A percentile compares a stretch with the other conserved stretches of the same genome.
These are phyloP conservation scores for Acanthacorydalis orientalis DNA, from an alignment of 2,888 invertebrate genomes.

Conservation along the genomic window DNA sequence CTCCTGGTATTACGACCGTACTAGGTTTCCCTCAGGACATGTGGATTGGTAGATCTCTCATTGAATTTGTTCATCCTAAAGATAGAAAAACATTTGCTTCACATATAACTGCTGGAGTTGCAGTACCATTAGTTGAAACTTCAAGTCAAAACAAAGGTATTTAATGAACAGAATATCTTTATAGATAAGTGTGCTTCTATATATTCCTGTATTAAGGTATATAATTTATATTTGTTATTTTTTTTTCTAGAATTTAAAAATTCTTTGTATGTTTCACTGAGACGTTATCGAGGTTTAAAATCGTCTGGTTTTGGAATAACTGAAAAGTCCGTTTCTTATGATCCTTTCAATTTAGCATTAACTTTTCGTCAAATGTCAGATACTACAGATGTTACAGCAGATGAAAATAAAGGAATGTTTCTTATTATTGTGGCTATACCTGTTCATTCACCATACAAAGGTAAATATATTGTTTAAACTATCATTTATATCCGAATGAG, in stretches of 20 bases:
- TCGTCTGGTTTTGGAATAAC: conserved; percentile 42
- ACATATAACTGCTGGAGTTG: conserved; percentile 51
- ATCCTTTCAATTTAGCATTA: conserved; percentile 56
- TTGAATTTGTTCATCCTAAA: conserved; percentile 72
- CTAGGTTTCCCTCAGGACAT: conserved; percentile 68
- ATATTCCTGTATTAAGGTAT: too few species aligned
- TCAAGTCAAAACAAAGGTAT: conserved; percentile 20
- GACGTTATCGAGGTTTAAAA: conserved; percentile 45
- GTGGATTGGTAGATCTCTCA: conserved; percentile 74
- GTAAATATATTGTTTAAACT: conserved; percentile 28
- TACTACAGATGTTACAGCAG: conserved; percentile 18
- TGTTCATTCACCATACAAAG: conserved; percentile 58
- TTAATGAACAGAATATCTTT: not conserved
- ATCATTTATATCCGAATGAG: not conserved
- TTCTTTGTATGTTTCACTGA: conserved; percentile 44
- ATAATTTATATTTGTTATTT: not conserved
- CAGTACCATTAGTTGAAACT: conserved; percentile 37
- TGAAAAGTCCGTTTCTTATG: conserved; percentile 39
- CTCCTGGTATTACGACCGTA: conserved; percentile 45
- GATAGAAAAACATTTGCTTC: conserved; percentile 56
- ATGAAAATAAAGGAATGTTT: conserved; percentile 33
- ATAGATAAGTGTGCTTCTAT: too few species aligned
- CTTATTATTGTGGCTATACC: conserved; percentile 57
- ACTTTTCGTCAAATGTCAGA: conserved; percentile 46
- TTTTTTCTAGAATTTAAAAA: conserved; percentile 25